Evolutionary conservation across 2,113 vertebrate species (phyloP).

Genomic region (Origma solitaria): DNA sequence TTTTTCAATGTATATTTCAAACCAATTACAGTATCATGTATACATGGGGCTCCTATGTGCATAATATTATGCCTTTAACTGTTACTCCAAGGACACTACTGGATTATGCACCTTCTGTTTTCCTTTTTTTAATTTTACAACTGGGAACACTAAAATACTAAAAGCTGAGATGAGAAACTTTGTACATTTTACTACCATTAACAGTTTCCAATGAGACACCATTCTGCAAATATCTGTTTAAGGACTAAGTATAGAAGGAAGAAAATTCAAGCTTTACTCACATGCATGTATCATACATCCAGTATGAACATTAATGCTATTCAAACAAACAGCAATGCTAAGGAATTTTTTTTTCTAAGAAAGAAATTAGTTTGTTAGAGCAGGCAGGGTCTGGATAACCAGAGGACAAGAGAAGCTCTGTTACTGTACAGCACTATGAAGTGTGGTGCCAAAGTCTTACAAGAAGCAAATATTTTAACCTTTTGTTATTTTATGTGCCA

Average conservation of each 20-base stretch:
- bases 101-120: slow-evolving; percentile 65
- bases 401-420: background rate
- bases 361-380: background rate
- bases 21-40: slow-evolving; percentile 32
- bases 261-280: background rate
- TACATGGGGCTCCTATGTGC: slow-evolving; percentile 21
- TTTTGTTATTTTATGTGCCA: background rate
- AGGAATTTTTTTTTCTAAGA: background rate
- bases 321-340: background rate
- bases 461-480: background rate
- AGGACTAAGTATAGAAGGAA: background rate
- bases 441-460: background rate
- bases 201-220: slow-evolving; percentile 36
- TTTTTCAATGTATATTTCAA: slow-evolving; percentile 40
- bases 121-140: slow-evolving; percentile 63
- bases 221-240: slow-evolving; percentile 16
- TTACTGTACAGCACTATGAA: background rate
- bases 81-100: slow-evolving; percentile 54
- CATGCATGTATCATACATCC: background rate
- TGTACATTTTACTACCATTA: slow-evolving; percentile 29
- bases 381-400: background rate
- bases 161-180: slow-evolving; percentile 61
- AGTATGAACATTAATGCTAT: background rate
- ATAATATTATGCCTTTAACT: slow-evolving; percentile 59
- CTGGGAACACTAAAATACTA: slow-evolving; percentile 63